These are phyloP conservation scores for Phrynocephalus versicolor DNA, from an alignment of 2,113 vertebrate species.

Conservation along the genomic window DNA sequence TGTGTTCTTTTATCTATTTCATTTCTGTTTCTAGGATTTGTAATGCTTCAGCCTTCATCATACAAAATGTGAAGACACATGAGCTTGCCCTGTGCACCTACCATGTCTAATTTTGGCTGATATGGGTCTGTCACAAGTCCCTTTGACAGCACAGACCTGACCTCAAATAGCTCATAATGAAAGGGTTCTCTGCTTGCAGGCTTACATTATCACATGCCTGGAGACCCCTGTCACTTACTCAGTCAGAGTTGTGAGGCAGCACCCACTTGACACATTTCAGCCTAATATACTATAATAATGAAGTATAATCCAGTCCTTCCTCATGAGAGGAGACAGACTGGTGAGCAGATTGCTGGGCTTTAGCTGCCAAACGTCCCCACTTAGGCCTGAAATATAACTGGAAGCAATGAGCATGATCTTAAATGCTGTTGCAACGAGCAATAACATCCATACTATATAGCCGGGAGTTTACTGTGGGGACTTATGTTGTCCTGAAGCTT, in stretches of 20 bases:
- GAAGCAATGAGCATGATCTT: not conserved
- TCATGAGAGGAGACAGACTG: not conserved
- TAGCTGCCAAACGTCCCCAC: constrained; percentile 9
- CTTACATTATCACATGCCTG: not conserved
- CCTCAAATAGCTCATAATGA: constrained; percentile 17
- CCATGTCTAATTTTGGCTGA: not conserved
- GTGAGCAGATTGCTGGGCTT: not conserved
- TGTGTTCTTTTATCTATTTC: not conserved
- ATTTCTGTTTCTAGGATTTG: not conserved
- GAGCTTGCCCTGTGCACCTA: not conserved
- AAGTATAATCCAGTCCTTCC: constrained; percentile 4
- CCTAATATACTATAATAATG: not conserved
- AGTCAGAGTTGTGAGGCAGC: constrained; percentile 6
- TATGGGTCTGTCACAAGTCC: constrained; percentile 32
- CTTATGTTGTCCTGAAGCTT: not conserved
- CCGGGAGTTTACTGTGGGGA: not conserved
- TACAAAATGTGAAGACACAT: not conserved
- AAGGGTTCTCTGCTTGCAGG: accelerated
- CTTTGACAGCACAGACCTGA: not conserved
- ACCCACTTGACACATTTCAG: not conserved
- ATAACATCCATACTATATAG: not conserved
- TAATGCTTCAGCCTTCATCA: constrained; percentile 9
- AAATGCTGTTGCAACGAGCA: not conserved
- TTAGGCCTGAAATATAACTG: not conserved
- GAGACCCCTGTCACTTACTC: constrained; percentile 16